phyloP scores from a whole-genome alignment of 2,888 invertebrate species.

The Clistopyga incitator region DNA sequence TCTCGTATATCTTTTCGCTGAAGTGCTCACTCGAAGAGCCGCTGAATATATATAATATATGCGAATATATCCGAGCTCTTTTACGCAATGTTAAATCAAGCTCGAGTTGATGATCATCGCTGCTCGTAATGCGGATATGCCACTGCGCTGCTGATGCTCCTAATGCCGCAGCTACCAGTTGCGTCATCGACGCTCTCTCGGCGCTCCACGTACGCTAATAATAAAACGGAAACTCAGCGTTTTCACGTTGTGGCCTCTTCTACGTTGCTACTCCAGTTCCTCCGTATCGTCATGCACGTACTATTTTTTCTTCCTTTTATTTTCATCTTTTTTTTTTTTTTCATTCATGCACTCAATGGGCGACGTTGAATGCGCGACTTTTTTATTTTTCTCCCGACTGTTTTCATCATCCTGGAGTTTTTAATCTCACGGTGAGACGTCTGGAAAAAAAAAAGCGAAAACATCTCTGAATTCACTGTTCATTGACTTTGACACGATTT shows the following conservation, averaged over 20 bases:
- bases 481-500: slow-evolving; percentile 2
- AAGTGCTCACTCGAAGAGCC: not conserved
- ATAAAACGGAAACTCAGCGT: slow-evolving; percentile 62
- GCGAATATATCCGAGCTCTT: not conserved
- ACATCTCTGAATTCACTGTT: not conserved
- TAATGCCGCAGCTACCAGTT: slow-evolving; percentile 53
- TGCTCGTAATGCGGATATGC: slow-evolving; percentile 62
- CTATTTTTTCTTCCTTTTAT: not conserved
- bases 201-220: slow-evolving; percentile 44
- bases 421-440: not conserved
- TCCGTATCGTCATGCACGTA: not conserved
- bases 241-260: slow-evolving; percentile 28
- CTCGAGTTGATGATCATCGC: slow-evolving; percentile 57
- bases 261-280: slow-evolving; percentile 23
- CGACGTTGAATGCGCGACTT: not conserved
- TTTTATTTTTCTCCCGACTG: not conserved
- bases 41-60: not conserved
- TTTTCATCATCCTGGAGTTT: slow-evolving; percentile 2
- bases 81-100: slow-evolving; percentile 46
- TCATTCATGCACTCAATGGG: slow-evolving; percentile 4
- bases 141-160: slow-evolving; percentile 31
- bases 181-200: slow-evolving; percentile 58
- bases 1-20: not conserved
- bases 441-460: slow-evolving; percentile 1
- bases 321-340: too few relatives aligned